These are phyloP conservation scores for Hydrozoanthus gracilis DNA, from an alignment of 92 coral and sea anemone genomes.

Conservation along the genomic window DNA sequence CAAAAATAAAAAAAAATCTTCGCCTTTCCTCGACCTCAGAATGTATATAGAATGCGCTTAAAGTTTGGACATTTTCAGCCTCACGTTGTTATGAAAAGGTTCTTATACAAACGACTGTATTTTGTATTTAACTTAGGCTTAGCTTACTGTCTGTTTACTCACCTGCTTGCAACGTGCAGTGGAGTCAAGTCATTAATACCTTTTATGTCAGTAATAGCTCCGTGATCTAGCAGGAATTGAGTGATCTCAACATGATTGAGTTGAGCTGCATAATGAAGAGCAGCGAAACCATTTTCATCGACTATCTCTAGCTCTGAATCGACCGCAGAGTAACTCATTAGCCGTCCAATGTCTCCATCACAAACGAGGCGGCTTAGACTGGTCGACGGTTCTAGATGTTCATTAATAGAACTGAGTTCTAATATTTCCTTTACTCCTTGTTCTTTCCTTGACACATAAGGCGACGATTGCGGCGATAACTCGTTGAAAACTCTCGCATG, in stretches of 20 bases:
- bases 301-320: conserved; percentile 30
- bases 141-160: neutral
- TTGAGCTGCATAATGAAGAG: conserved; percentile 76
- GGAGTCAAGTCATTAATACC: conserved; percentile 63
- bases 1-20: no score
- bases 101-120: no score
- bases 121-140: no score
- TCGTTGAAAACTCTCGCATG: neutral
- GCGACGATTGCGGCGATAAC: neutral
- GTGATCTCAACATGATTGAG: conserved; percentile 54
- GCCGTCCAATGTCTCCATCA: conserved; percentile 1
- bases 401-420: conserved; percentile 5
- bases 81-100: no score
- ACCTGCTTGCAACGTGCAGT: conserved; percentile 79
- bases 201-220: conserved; percentile 54
- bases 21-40: no score
- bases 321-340: neutral
- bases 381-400: neutral
- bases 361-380: conserved; percentile 19
- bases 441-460: neutral
- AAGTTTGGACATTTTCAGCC: no score
- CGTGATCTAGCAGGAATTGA: conserved; percentile 47
- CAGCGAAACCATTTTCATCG: conserved; percentile 63
- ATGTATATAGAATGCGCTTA: no score
- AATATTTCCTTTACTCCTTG: conserved; percentile 6